Evolutionary conservation across 2,888 invertebrate genomes (phyloP).

Genomic region (Cryptosula pallasiana): DNA sequence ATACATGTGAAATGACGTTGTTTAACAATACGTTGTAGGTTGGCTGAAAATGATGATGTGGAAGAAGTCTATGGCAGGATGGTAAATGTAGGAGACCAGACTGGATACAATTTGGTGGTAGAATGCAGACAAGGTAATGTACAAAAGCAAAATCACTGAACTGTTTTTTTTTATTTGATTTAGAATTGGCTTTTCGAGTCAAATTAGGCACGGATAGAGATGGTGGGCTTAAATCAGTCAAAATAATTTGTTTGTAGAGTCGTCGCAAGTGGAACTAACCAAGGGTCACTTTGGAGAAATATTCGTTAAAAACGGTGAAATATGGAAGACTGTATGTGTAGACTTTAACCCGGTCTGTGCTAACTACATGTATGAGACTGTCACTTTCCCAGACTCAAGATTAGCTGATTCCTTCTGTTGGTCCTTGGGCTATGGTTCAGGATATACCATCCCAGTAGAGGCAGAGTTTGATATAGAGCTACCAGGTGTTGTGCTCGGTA

Average conservation of each 20-base stretch:
- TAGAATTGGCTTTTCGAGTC: too few species aligned
- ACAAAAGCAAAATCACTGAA: too few species aligned
- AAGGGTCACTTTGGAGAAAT: slow-evolving; percentile 5
- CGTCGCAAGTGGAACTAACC: background rate
- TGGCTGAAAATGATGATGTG: background rate
- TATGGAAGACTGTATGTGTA: background rate
- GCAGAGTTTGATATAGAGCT: background rate
- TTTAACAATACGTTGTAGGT: too few species aligned
- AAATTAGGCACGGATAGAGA: too few species aligned
- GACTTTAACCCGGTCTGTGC: slow-evolving; percentile 11
- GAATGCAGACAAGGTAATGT: background rate
- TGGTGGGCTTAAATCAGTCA: too few species aligned
- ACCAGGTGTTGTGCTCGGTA: background rate
- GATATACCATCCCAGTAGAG: background rate
- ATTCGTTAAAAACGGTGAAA: too few species aligned
- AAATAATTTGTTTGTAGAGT: background rate
- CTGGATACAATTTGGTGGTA: background rate
- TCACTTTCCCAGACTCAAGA: background rate
- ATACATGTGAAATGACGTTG: too few species aligned
- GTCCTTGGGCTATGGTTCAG: background rate
- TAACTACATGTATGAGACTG: background rate
- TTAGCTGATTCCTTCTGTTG: background rate
- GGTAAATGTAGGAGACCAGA: background rate
- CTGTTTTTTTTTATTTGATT: too few species aligned
- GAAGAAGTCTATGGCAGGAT: background rate